Evolutionary conservation across 2,797 vertebrate genomes (phyloP), one percentile per base, ranked within the genome.

Genomic region (Heterohyrax brucei): DNA sequence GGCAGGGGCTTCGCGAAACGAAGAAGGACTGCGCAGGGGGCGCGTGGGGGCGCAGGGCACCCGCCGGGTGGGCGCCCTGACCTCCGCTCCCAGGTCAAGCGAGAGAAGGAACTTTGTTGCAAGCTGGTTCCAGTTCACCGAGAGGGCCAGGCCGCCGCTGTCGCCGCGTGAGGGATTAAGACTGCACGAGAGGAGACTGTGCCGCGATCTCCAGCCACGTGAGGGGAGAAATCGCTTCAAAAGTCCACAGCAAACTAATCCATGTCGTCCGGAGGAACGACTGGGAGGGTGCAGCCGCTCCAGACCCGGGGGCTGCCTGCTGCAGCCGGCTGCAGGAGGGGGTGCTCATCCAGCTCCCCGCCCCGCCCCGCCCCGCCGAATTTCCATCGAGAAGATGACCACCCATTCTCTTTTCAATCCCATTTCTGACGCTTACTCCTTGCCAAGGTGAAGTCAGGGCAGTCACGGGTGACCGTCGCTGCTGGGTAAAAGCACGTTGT

Each of bases 161-260:
- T 75, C 97, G 98, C 97, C 98, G 97, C 97, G 98, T 98, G 98
- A 99, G 98, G 99, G 99, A 99, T 99, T 99, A 99, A 97, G 96
- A 98, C 97, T 84, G 98, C 99, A 99, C 98, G 98, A 98, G 99
- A 99, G 98, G 98, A 97, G 96, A 99, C 98, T 98, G 98, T 98
- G 98, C 98, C 97, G 98, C 96, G 98, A 98, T 98, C 97, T 98
- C 98, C 96, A 97, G 98, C 98, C 99, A 99, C 98, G 98, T 99
- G 99, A 99, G 98, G 98, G 70, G 96, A 96, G 97, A 76, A 97
- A 80, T 93, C 98, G 98, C 96, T 95, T 98, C 94, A 76, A 81
- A 97, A 84, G 94, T 90, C 97, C 93, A 87, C 78, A 85, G 77
- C 93, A 0, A 48, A 64, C 96, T 93, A 95, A 97, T 93, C 96